Evolutionary conservation across 2,888 invertebrate genomes (phyloP), one percentile per base, ranked within the genome.

Genomic region (Rhamphomyia laevipes): DNA sequence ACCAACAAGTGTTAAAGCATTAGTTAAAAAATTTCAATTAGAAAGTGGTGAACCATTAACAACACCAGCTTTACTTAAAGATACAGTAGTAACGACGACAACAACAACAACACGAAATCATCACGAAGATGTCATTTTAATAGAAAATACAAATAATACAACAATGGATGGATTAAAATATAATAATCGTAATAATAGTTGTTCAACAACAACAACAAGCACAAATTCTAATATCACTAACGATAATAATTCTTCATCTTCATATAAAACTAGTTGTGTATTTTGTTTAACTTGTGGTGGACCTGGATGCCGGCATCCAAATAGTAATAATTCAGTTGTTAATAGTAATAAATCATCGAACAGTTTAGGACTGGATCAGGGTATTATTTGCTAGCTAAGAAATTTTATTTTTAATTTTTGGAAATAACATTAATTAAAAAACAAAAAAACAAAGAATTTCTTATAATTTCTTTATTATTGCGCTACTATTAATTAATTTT

Each of bases 311-410:
- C 55, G 61, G 57, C 59, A 59, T 59, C 59, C 60, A 53, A 56
- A 57, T 50, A 55, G 53, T 51, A 54, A 55, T 53, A 51, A 53
- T 53, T 48, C 44, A 50, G 37, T 18, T 35, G 35, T 49, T 37
- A 52, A 49, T 38, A 55, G 49, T 30, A 65, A 61, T 51, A 61
- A 63, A 47, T 61, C 66, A 48, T 60, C 67, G 58, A 68, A 63
- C 61, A 69, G 63, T 58, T 56, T 69, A 54, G 67, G 63, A 47
- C 57, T 68, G 57, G 70, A 70, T 58, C 70, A 70, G 63, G 68
- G 70, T 59, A 70, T 69, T 58, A 69, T 69, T 59, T 69, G 69
- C 68, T 69, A 69, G 68, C 69, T 68, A 67, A 68, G 62, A 37
- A 42, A 21, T 21, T 42, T 27, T 42, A 5, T 35, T 4, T n/a